Evolutionary conservation across 2,888 invertebrate species (phyloP).

Genomic region (Catocala fraxini): DNA sequence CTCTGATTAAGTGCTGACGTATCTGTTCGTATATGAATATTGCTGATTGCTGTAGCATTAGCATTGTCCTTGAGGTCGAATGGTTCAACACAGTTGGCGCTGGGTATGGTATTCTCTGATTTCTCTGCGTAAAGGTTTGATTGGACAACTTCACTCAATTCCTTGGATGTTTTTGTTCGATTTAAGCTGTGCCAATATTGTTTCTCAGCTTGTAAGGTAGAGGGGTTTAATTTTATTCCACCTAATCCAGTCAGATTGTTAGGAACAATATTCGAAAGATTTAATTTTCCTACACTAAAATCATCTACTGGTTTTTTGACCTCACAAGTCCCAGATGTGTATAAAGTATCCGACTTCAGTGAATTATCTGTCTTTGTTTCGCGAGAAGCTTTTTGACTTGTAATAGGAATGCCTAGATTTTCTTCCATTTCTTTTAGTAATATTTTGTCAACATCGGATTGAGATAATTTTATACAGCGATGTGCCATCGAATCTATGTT

Average conservation of each 20-base stretch:
- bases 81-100: too few species aligned
- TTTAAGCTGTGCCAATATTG: background rate
- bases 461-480: conserved; percentile 52
- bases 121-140: background rate
- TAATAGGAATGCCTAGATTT: conserved; percentile 20
- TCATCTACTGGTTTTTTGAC: too few species aligned
- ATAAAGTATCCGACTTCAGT: too few species aligned
- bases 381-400: background rate
- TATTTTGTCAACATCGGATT: conserved; percentile 53
- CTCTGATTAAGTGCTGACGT: too few species aligned
- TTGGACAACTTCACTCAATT: background rate
- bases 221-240: background rate
- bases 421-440: conserved; percentile 59
- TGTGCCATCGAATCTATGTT: conserved; percentile 54
- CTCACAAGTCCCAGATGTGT: too few species aligned
- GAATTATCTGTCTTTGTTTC: background rate
- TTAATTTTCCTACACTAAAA: too few species aligned
- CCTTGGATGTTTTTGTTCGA: background rate
- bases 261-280: too few species aligned
- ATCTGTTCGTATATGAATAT: too few species aligned
- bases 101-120: too few species aligned
- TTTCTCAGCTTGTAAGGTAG: background rate
- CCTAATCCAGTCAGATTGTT: background rate
- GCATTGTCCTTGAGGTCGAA: too few species aligned
- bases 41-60: too few species aligned